Evolutionary conservation across 2,888 invertebrate genomes (phyloP).

Genomic region (Andricus quercusramuli): DNA sequence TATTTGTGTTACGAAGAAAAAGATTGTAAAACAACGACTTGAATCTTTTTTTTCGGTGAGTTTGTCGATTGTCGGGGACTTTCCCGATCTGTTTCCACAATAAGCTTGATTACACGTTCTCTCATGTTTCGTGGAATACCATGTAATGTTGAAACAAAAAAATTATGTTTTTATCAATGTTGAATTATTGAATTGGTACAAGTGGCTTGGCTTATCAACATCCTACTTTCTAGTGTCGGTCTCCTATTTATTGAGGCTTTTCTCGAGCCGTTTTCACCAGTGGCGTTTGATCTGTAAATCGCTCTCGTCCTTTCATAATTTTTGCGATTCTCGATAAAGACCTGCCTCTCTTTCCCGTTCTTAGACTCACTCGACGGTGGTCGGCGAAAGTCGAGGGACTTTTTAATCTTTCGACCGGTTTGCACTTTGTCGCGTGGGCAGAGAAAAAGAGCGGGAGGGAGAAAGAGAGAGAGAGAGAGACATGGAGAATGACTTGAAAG

Average conservation of each 20-base stretch:
- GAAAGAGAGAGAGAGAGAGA: background rate
- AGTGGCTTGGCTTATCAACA: slow-evolving; percentile 10
- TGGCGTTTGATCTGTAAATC: slow-evolving; percentile 1
- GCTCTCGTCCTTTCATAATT: slow-evolving; percentile 36
- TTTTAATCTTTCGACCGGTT: slow-evolving; percentile 44
- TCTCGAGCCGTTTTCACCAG: slow-evolving; percentile 23
- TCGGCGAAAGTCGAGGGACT: slow-evolving; percentile 46
- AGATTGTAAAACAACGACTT: no score
- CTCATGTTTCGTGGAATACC: no score
- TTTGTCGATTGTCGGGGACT: no score
- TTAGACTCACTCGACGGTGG: no score
- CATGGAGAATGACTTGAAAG: background rate
- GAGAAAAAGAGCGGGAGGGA: background rate
- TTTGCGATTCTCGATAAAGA: slow-evolving; percentile 34
- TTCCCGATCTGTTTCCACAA: no score
- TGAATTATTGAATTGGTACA: no score
- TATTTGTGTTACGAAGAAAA: no score
- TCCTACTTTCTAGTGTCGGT: slow-evolving; percentile 39
- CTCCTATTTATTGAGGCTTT: slow-evolving; percentile 24
- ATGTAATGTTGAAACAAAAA: no score
- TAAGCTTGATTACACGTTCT: no score
- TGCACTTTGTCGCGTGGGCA: slow-evolving; percentile 47
- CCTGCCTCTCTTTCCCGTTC: background rate
- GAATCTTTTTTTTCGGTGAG: no score
- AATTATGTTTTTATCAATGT: no score